Conservation (phyloP, 2,888 invertebrate species). For the Artemia sinica region DNA sequence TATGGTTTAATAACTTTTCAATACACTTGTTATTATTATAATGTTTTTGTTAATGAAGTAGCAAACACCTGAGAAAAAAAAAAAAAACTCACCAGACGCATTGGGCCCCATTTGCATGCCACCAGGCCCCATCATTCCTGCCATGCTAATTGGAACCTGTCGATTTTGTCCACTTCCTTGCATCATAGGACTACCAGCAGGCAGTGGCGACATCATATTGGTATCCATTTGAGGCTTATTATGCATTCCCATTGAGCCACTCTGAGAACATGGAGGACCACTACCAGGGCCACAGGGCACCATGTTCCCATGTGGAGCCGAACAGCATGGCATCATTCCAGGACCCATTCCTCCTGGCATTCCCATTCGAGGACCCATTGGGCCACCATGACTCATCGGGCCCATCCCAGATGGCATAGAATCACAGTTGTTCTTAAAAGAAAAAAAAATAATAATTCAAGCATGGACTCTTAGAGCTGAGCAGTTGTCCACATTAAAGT, state of each 20-base stretch:
- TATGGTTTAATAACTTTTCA: too few species aligned
- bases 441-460: background rate
- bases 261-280: constrained; percentile 20
- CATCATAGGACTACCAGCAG: constrained; percentile 22
- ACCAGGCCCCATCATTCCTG: constrained; percentile 25
- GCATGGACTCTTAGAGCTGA: too few species aligned
- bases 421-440: background rate
- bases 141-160: constrained; percentile 16
- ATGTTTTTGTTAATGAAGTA: too few species aligned
- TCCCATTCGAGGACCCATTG: constrained; percentile 24
- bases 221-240: constrained; percentile 12
- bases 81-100: too few species aligned
- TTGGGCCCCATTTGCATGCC: constrained; percentile 1
- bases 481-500: too few species aligned
- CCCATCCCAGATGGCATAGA: constrained; percentile 23
- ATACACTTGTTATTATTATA: too few species aligned
- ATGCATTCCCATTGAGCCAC: constrained; percentile 18
- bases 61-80: too few species aligned
- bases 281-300: constrained; percentile 23
- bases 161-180: constrained; percentile 18
- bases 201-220: constrained; percentile 20
- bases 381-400: constrained; percentile 24
- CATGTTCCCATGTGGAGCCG: constrained; percentile 19
- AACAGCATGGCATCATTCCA: constrained; percentile 21
- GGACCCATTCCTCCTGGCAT: constrained; percentile 20